phyloP scores from a whole-genome alignment of 2,888 invertebrate genomes.

The Iphiclides podalirius region DNA sequence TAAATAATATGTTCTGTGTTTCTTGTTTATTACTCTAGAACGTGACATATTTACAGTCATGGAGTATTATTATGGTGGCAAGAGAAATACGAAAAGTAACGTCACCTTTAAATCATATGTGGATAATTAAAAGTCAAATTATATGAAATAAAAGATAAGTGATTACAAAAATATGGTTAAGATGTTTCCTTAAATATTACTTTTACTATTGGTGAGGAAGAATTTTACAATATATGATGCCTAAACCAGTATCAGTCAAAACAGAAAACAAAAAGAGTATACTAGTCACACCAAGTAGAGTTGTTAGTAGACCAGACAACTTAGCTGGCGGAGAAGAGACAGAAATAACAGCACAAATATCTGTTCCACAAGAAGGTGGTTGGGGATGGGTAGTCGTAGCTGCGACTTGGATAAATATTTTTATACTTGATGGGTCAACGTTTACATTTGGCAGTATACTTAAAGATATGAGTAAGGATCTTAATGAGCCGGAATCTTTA shows the following conservation, averaged over 20 bases:
- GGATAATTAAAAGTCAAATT: too few relatives aligned
- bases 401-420: slow-evolving; percentile 48
- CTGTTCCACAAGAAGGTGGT: slow-evolving; percentile 61
- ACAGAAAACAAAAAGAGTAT: slow-evolving; percentile 43
- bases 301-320: slow-evolving; percentile 43
- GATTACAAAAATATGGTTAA: too few relatives aligned
- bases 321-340: slow-evolving; percentile 61
- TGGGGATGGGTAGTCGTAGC: slow-evolving; percentile 71
- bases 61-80: too few relatives aligned
- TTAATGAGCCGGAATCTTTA: slow-evolving; percentile 44
- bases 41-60: too few relatives aligned
- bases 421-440: slow-evolving; percentile 57
- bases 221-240: background rate
- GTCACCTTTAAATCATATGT: too few relatives aligned
- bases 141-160: too few relatives aligned
- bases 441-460: slow-evolving; percentile 64
- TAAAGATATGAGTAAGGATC: slow-evolving; percentile 50
- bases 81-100: too few relatives aligned
- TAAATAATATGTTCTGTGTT: too few relatives aligned
- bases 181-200: too few relatives aligned
- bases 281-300: slow-evolving; percentile 48
- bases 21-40: too few relatives aligned
- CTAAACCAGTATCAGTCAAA: slow-evolving; percentile 23
- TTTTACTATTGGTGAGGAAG: background rate
- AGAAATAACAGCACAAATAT: slow-evolving; percentile 68